These are phyloP conservation scores for Blennius ocellaris DNA, from an alignment of 2,113 vertebrate species.

Conservation along the genomic window DNA sequence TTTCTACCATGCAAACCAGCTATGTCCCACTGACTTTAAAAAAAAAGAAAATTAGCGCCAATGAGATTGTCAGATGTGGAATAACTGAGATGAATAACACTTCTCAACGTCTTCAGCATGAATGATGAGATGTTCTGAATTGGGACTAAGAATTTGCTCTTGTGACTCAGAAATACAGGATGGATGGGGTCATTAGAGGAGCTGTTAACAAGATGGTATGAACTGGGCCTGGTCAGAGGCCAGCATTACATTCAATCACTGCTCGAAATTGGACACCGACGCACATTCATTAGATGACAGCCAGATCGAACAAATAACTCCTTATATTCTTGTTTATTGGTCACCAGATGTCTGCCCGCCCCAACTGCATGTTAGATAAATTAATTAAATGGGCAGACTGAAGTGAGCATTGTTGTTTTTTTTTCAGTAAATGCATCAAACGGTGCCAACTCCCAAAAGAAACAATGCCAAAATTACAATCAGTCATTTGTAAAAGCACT, in stretches of 20 bases:
- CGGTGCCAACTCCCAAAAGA: slow-evolving; percentile 47
- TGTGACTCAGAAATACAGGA: slow-evolving; percentile 47
- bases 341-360: slow-evolving; percentile 56
- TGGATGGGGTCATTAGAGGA: slow-evolving; percentile 61
- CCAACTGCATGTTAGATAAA: slow-evolving; percentile 41
- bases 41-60: too few relatives aligned
- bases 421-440: slow-evolving; percentile 35
- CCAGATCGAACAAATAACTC: slow-evolving; percentile 55
- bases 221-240: slow-evolving; percentile 51
- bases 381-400: slow-evolving; percentile 59
- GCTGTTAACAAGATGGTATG: slow-evolving; percentile 56
- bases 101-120: slow-evolving; percentile 38
- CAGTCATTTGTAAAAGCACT: slow-evolving; percentile 64
- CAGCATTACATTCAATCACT: slow-evolving; percentile 55
- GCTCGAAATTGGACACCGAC: slow-evolving; percentile 65
- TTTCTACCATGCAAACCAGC: slow-evolving; percentile 16
- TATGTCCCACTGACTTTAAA: slow-evolving; percentile 28
- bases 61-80: slow-evolving; percentile 55
- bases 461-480: slow-evolving; percentile 49
- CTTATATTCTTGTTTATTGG: slow-evolving; percentile 56
- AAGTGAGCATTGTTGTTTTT: slow-evolving; percentile 50
- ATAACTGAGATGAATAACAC: slow-evolving; percentile 53
- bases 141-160: slow-evolving; percentile 19
- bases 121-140: slow-evolving; percentile 55
- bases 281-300: slow-evolving; percentile 58